These are phyloP conservation scores for Dendrolimus houi DNA, from an alignment of 2,888 invertebrate genomes.

Conservation along the genomic window DNA sequence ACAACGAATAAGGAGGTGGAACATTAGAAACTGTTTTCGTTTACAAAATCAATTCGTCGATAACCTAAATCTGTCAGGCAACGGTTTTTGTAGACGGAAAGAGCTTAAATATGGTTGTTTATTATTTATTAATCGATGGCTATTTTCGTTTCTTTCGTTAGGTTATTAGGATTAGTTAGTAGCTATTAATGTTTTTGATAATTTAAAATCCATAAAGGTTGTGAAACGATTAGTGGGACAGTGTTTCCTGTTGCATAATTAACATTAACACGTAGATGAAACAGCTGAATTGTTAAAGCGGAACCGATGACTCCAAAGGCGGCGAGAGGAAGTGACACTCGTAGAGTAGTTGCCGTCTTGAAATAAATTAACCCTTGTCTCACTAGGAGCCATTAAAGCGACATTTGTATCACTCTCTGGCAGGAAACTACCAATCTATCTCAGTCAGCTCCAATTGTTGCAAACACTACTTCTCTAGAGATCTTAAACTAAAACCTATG, in stretches of 20 bases:
- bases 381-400: conserved; percentile 40
- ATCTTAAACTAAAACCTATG: background rate
- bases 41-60: background rate
- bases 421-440: conserved; percentile 60
- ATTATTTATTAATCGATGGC: background rate
- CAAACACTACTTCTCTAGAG: conserved; percentile 15
- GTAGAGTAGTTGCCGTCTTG: conserved; percentile 30
- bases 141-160: background rate
- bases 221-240: conserved; percentile 3
- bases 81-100: background rate
- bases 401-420: conserved; percentile 52
- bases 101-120: background rate
- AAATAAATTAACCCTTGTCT: conserved; percentile 56
- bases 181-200: background rate
- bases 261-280: conserved; percentile 2
- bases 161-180: background rate
- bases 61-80: background rate
- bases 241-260: background rate
- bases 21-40: background rate
- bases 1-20: no score
- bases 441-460: conserved; percentile 50
- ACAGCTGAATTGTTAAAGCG: conserved; percentile 15
- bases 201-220: background rate
- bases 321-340: conserved; percentile 26
- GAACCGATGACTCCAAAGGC: conserved; percentile 16